These are phyloP conservation scores for Lytechinus pictus DNA, from an alignment of 35 echinoderm and acorn worm species.

Conservation along the genomic window DNA sequence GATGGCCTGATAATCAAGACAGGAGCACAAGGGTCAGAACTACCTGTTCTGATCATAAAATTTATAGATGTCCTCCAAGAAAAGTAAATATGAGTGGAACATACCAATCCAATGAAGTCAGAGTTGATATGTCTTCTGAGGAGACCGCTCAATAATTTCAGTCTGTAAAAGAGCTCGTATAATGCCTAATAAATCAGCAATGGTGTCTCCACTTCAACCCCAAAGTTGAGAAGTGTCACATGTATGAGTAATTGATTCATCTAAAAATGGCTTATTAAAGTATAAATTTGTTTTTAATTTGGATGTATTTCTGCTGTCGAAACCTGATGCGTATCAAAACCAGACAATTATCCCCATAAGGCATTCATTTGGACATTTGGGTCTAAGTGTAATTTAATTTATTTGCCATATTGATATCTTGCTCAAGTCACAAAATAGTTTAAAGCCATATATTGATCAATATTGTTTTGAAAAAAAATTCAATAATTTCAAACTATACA, in stretches of 20 bases:
- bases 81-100: neutral
- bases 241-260: neutral
- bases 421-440: neutral
- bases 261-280: neutral
- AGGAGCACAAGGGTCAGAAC: neutral
- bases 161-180: neutral
- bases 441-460: neutral
- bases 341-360: neutral
- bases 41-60: conserved; percentile 28
- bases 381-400: neutral
- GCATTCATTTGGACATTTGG: neutral
- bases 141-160: neutral
- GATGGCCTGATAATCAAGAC: conserved; percentile 17
- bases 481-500: no score
- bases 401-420: neutral
- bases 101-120: conserved; percentile 28
- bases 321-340: neutral
- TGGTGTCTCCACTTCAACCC: neutral
- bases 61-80: conserved; percentile 31
- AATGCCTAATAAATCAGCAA: neutral
- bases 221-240: neutral
- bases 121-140: neutral
- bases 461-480: no score
- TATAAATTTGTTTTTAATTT: neutral
- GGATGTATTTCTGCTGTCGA: neutral